Evolutionary conservation across 2,113 vertebrate species (phyloP).

Genomic region (Daboia siamensis): DNA sequence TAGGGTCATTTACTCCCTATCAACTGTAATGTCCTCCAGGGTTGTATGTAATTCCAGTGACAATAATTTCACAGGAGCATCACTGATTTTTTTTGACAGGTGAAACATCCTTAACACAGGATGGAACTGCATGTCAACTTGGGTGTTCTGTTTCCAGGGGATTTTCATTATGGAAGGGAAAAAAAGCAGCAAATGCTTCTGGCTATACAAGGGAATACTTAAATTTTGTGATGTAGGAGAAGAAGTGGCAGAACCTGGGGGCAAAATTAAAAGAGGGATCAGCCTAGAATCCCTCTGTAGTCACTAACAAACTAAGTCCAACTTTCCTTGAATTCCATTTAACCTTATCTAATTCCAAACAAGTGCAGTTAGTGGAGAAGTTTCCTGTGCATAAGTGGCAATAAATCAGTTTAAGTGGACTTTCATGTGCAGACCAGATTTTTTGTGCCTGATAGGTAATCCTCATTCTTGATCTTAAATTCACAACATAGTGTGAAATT

Average conservation of each 20-base stretch:
- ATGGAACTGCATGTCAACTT: not conserved
- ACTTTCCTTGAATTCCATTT: not conserved
- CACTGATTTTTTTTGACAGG: constrained; percentile 51
- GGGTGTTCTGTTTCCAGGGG: constrained; percentile 1
- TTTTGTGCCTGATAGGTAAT: not conserved
- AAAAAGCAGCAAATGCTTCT: not conserved
- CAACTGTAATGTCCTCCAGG: constrained; percentile 17
- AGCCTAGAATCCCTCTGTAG: not conserved
- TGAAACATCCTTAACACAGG: constrained; percentile 33
- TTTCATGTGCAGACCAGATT: not conserved
- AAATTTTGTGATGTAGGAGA: not conserved
- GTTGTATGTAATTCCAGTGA: constrained; percentile 38
- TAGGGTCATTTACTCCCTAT: constrained; percentile 47
- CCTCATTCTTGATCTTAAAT: not conserved
- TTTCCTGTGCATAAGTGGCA: not conserved
- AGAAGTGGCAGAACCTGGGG: not conserved
- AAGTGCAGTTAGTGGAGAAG: not conserved
- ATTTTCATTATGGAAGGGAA: not conserved
- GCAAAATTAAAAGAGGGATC: not conserved
- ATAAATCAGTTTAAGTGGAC: not conserved
- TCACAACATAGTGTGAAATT: not conserved
- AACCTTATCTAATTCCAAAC: not conserved
- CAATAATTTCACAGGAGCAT: constrained; percentile 41
- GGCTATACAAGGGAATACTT: not conserved
- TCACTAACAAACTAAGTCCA: not conserved